Base-by-base conservation (phyloP, 2,113 vertebrate genomes). In the Vulpes ferrilata region DNA sequence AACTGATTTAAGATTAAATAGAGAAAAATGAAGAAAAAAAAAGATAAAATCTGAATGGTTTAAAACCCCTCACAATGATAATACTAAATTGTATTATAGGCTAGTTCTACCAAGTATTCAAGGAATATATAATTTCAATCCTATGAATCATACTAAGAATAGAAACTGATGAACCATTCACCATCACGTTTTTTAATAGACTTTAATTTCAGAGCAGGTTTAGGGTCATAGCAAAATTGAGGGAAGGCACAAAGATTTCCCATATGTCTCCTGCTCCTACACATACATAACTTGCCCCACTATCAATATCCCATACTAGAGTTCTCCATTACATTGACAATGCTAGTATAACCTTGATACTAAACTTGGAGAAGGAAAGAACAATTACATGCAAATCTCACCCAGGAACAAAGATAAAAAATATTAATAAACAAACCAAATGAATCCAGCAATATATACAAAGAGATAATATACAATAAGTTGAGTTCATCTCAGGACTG, bases 11-110 rank as follows among this genome's bases (percentile, higher is more conserved):
- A 80, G 64, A 73, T 86, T 78, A 78, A 78, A 78, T 5, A 51
- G 7, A 48, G 6, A 3, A 76, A 76, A 73, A 73, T 43, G 43
- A 76, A 5, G 43, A 76, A 5, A 11, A 27, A 76, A 76, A 76
- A 73, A 73, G 25, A 78, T 51, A 55, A 89, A 57, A 84, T 48
- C 48, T 85, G 16, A 90, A 55, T 53, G 86, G n/a, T 94, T 94
- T 59, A 65, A 91, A 81, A 81, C 3, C 8, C 38, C 23, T 91
- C 64, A 86, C n/a, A 87, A 64, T 64, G 30, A 13, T 80, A 80
- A 80, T 22, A 85, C 17, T 16, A 88, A 55, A 27, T 59, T 71
- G 35, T 78, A 76, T 32, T 27, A 83, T 11, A 60, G 16, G 13
- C 13, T 32, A 78, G 23, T 51, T 69, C 22, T 60, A 81, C 17